phyloP scores from a whole-genome alignment of 1,140 invertebrate genomes.

The Drosophila insularis region DNA sequence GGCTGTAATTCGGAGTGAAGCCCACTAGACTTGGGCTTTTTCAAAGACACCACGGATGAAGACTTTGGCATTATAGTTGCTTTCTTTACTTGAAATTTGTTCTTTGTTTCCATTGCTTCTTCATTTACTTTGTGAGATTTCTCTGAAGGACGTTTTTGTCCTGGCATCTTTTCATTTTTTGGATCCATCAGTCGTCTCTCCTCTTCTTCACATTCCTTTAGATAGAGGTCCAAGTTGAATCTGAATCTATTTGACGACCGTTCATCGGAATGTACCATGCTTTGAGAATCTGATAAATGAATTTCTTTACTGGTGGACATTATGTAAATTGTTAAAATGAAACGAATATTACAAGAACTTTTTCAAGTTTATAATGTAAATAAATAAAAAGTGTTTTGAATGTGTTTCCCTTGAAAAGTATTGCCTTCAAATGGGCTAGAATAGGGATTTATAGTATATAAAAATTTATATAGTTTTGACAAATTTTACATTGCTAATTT shows the following conservation, averaged over 20 bases:
- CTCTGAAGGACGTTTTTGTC: not conserved
- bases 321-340: not conserved
- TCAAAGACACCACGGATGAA: not conserved
- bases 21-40: no score
- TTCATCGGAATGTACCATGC: not conserved
- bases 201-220: not conserved
- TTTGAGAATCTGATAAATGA: not conserved
- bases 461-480: not conserved
- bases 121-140: not conserved
- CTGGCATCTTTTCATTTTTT: not conserved
- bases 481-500: not conserved
- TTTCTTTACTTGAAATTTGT: not conserved
- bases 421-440: not conserved
- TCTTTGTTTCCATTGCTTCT: not conserved
- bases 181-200: not conserved
- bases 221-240: not conserved
- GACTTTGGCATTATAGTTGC: not conserved
- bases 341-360: not conserved
- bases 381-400: not conserved
- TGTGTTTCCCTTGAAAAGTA: not conserved
- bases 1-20: no score
- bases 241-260: not conserved
- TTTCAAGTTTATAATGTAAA: not conserved
- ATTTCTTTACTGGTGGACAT: not conserved
- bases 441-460: not conserved